A percentile compares a stretch with the other conserved stretches of the same genome.
Conservation (phyloP, 2,888 invertebrate genomes). For the Tholera decimalis region DNA sequence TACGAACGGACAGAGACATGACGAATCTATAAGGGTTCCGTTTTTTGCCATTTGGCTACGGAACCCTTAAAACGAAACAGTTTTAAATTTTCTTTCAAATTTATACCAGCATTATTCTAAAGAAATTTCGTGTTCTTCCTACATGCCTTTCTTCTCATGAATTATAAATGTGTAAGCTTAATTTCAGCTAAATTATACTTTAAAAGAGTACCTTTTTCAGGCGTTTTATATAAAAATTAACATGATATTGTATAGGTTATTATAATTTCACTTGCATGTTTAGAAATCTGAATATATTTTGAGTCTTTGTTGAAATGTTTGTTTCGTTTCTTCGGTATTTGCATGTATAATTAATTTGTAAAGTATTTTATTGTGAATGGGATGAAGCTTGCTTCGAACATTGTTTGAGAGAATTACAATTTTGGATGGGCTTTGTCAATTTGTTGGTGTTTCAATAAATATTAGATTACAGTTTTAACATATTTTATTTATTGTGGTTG, state of each 20-base stretch:
- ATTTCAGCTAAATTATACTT: slow-evolving; percentile 84
- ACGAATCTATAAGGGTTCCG: no score
- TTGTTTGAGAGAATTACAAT: slow-evolving; percentile 14
- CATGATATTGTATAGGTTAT: slow-evolving; percentile 77
- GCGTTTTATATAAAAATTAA: slow-evolving; percentile 71
- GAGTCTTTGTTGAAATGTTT: slow-evolving; percentile 56
- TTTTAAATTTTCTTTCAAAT: slow-evolving; percentile 19
- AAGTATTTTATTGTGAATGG: slow-evolving; percentile 35
- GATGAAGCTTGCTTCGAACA: slow-evolving; percentile 11
- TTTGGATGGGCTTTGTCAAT: slow-evolving; percentile 20
- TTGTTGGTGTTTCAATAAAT: slow-evolving; percentile 25
- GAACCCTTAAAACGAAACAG: no score
- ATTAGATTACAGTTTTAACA: slow-evolving; percentile 20
- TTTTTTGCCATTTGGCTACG: no score
- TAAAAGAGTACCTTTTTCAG: slow-evolving; percentile 73
- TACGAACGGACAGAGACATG: no score
- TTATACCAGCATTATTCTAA: slow-evolving; percentile 67
- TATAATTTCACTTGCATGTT: slow-evolving; percentile 66
- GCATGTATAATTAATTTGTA: slow-evolving; percentile 58
- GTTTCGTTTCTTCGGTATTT: slow-evolving; percentile 63
- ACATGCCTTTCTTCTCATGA: slow-evolving; percentile 74
- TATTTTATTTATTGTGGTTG: neutral
- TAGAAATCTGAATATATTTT: slow-evolving; percentile 51
- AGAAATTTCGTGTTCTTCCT: slow-evolving; percentile 67
- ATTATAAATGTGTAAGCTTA: slow-evolving; percentile 81